phyloP scores from a whole-genome alignment of 2,113 vertebrate species.

The Australoheros scitulus region DNA sequence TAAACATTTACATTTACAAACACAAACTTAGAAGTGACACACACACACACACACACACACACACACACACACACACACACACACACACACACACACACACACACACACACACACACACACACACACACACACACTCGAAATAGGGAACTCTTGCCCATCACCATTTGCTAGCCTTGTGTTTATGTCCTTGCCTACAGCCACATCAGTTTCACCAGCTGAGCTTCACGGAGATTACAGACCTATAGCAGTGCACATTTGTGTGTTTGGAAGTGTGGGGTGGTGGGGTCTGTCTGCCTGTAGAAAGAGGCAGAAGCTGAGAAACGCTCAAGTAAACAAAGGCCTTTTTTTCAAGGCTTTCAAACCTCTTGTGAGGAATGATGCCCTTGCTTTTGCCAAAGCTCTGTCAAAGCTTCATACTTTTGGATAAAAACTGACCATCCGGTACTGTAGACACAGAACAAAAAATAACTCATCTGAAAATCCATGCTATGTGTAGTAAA shows the following conservation, averaged over 20 bases:
- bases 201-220: conserved; percentile 44
- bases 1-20: background rate
- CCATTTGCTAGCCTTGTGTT: conserved; percentile 34
- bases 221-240: conserved; percentile 28
- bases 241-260: conserved; percentile 28
- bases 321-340: conserved; percentile 52
- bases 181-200: conserved; percentile 48
- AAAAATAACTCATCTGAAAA: conserved; percentile 14
- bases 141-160: background rate
- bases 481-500: background rate
- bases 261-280: background rate
- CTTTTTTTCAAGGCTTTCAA: conserved; percentile 51
- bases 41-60: background rate
- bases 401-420: conserved; percentile 34
- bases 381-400: conserved; percentile 30
- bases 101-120: background rate
- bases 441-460: background rate
- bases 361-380: conserved; percentile 40
- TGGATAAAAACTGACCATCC: conserved; percentile 44
- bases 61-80: background rate
- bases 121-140: background rate
- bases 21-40: background rate
- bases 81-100: too few species aligned
- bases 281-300: background rate
- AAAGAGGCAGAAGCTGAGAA: conserved; percentile 13